phyloP scores from a whole-genome alignment of 2,113 vertebrate genomes.

The Apeltes quadracus region DNA sequence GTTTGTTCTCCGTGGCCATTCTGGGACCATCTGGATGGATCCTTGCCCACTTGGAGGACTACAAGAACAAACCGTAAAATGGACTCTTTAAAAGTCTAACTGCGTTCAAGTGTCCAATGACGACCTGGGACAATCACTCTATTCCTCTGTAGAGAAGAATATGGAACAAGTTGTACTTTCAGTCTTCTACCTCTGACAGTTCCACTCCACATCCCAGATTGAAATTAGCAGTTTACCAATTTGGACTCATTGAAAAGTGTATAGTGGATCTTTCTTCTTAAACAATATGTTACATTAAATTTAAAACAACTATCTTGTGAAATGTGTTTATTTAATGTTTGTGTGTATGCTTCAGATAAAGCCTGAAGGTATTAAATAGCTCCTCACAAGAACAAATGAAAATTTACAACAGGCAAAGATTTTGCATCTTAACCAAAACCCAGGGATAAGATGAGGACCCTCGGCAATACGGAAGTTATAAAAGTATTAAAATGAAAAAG shows the following conservation, averaged over 20 bases:
- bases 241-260: constrained; percentile 24
- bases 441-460: neutral
- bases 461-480: neutral
- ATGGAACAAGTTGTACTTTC: constrained; percentile 25
- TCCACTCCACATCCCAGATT: constrained; percentile 29
- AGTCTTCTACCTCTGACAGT: constrained; percentile 50
- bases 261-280: constrained; percentile 26
- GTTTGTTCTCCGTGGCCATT: constrained; percentile 48
- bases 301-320: constrained; percentile 36
- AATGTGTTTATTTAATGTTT: neutral
- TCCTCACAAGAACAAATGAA: neutral
- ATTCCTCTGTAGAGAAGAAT: constrained; percentile 4
- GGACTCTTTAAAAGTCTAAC: constrained; percentile 22
- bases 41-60: constrained; percentile 77
- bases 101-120: constrained; percentile 27
- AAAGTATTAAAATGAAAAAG: neutral
- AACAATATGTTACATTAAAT: constrained; percentile 72
- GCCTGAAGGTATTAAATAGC: neutral
- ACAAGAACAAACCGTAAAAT: constrained; percentile 71
- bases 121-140: constrained; percentile 49
- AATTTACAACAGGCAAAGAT: neutral
- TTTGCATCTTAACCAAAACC: neutral
- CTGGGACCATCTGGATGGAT: constrained; percentile 81
- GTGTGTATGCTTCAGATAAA: neutral
- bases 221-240: constrained; percentile 4